Conservation (phyloP, 1,140 invertebrate genomes). For the Neodiprion lecontei region DNA sequence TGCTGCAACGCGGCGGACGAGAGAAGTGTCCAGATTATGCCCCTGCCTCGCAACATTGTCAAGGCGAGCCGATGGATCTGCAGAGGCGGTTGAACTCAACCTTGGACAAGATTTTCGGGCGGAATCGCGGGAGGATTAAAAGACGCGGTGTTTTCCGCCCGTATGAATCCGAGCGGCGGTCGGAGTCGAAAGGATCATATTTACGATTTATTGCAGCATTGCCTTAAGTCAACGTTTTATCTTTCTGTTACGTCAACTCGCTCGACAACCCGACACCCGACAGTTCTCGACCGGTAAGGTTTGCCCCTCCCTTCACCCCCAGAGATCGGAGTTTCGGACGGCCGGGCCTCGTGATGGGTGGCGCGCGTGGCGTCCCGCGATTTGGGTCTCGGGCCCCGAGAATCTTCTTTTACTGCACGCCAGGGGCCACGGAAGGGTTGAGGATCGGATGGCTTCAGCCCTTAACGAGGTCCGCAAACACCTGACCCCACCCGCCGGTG, state of each 20-base stretch:
- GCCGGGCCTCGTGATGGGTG: not conserved
- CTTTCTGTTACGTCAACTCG: conserved; percentile 58
- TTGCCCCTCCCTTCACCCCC: not conserved
- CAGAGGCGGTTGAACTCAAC: not conserved
- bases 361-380: not conserved
- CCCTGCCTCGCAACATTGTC: conserved; percentile 15
- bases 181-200: conserved; percentile 48
- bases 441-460: not conserved
- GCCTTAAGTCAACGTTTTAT: conserved; percentile 57
- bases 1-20: conserved; percentile 18
- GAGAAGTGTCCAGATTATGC: conserved; percentile 5
- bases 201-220: conserved; percentile 58
- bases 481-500: conserved; percentile 28
- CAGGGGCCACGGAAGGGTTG: not conserved
- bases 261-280: conserved; percentile 36
- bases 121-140: not conserved
- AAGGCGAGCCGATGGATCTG: not conserved
- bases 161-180: not conserved
- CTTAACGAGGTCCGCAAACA: conserved; percentile 35
- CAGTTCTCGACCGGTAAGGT: not conserved
- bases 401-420: not conserved
- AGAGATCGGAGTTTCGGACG: not conserved
- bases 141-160: not conserved
- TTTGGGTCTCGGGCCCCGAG: not conserved
- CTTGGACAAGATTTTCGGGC: no score